A percentile compares a stretch with the other conserved stretches of the same genome.
phyloP scores from a whole-genome alignment of 2,888 invertebrate genomes.

The Andrena praecox region DNA sequence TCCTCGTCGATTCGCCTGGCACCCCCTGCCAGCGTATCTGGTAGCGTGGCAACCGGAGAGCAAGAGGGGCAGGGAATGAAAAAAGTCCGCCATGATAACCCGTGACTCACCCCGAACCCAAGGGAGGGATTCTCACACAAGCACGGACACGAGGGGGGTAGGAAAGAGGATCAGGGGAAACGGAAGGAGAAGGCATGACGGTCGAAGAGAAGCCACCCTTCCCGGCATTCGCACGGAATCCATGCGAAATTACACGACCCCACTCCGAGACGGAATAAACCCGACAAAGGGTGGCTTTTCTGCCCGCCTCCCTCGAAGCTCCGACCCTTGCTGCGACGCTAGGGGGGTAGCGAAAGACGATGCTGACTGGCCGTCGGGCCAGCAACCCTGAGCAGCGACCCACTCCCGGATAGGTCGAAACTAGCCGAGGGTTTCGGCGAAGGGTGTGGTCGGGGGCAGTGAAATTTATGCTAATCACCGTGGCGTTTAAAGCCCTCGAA shows the following conservation, averaged over 20 bases:
- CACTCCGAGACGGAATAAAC: constrained; percentile 39
- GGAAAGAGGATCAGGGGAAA: constrained; percentile 36
- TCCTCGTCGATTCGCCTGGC: constrained; percentile 36
- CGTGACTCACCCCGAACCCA: constrained; percentile 61
- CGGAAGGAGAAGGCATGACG: constrained; percentile 38
- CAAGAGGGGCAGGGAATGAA: constrained; percentile 51
- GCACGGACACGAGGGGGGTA: background rate
- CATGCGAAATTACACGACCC: constrained; percentile 61
- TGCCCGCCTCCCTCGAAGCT: constrained; percentile 62
- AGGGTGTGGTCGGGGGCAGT: constrained; percentile 77
- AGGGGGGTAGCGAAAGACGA: constrained; percentile 67
- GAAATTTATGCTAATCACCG: constrained; percentile 76
- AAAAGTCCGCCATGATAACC: constrained; percentile 64
- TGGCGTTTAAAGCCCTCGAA: constrained; percentile 61
- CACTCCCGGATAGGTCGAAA: constrained; percentile 67
- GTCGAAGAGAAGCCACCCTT: constrained; percentile 52
- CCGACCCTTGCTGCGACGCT: constrained; percentile 62
- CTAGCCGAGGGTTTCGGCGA: constrained; percentile 51
- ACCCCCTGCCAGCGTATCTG: constrained; percentile 29
- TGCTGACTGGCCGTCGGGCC: constrained; percentile 65
- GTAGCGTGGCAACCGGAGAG: constrained; percentile 58
- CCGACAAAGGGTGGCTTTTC: constrained; percentile 60
- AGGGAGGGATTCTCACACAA: constrained; percentile 46
- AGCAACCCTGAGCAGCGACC: constrained; percentile 42
- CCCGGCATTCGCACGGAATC: constrained; percentile 51